These are phyloP conservation scores for Lomographa bimaculata DNA, from an alignment of 2,888 invertebrate species.

Conservation along the genomic window DNA sequence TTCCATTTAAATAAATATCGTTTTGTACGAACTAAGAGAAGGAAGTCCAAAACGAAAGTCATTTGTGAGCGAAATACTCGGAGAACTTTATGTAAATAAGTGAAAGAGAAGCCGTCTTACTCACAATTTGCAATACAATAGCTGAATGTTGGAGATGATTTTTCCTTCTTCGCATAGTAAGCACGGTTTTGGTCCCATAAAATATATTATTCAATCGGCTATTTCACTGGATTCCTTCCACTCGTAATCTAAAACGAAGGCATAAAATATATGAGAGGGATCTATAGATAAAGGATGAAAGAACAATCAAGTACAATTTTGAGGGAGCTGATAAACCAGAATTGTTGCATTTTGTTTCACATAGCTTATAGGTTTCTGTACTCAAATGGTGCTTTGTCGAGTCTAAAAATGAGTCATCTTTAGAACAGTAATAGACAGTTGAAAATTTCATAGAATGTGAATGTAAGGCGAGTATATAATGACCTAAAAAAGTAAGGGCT, in stretches of 20 bases:
- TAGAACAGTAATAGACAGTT: too few species aligned
- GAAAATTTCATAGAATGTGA: too few species aligned
- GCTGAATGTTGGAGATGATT: constrained; percentile 76
- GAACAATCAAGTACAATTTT: constrained; percentile 40
- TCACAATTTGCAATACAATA: constrained; percentile 81
- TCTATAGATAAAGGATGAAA: constrained; percentile 56
- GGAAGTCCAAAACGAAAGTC: constrained; percentile 67
- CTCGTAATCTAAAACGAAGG: constrained; percentile 66
- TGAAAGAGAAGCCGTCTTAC: constrained; percentile 69
- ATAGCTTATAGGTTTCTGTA: too few species aligned
- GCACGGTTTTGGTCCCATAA: constrained; percentile 72
- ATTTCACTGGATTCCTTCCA: constrained; percentile 69
- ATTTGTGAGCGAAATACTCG: constrained; percentile 69
- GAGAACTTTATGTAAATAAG: constrained; percentile 76
- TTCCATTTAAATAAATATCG: constrained; percentile 36
- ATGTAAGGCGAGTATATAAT: too few species aligned
- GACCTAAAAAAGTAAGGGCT: too few species aligned
- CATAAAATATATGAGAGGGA: constrained; percentile 66
- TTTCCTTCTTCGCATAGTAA: constrained; percentile 77
- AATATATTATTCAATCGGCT: constrained; percentile 80
- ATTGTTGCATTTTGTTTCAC: too few species aligned
- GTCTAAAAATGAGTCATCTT: too few species aligned
- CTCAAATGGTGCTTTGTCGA: too few species aligned
- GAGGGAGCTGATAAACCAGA: too few species aligned
- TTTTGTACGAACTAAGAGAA: constrained; percentile 41